Evolutionary conservation across 2,797 vertebrate species (phyloP).

Genomic region (Sarcoramphus papa): DNA sequence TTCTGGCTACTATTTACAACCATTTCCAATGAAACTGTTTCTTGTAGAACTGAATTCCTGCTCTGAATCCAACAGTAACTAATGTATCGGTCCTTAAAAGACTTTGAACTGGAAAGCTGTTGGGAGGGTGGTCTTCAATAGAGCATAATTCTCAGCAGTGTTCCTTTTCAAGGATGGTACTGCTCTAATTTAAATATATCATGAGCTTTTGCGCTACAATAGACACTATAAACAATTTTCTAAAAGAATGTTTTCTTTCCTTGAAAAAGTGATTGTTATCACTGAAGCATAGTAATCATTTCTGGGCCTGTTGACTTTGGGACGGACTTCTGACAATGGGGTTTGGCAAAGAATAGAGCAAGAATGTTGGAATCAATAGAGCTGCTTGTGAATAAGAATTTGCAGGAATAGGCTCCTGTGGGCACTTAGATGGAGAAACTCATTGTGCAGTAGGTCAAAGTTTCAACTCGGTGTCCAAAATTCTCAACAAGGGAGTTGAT

Average conservation of each 20-base stretch:
- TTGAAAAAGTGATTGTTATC: not conserved
- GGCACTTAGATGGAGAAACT: not conserved
- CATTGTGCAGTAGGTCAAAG: not conserved
- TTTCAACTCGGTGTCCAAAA: not conserved
- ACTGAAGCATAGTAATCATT: not conserved
- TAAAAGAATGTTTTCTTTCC: not conserved
- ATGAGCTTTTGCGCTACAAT: not conserved
- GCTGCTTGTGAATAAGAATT: not conserved
- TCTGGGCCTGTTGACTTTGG: not conserved
- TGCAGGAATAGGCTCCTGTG: not conserved
- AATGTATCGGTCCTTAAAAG: not conserved
- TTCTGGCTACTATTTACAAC: not conserved
- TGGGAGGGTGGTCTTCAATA: not conserved
- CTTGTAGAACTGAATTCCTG: not conserved
- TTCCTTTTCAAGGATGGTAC: not conserved
- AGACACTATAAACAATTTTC: not conserved
- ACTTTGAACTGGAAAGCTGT: conserved; percentile 11
- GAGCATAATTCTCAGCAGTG: not conserved
- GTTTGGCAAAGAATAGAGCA: not conserved
- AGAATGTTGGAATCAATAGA: not conserved
- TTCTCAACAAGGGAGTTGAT: not conserved
- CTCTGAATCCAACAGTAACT: not conserved
- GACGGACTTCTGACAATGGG: not conserved
- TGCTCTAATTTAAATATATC: not conserved
- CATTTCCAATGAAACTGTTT: not conserved